Percentiles rank a stretch among this genome's conserved stretches.
Conservation (phyloP, 2,113 vertebrate species). For the Anguilla rostrata region DNA sequence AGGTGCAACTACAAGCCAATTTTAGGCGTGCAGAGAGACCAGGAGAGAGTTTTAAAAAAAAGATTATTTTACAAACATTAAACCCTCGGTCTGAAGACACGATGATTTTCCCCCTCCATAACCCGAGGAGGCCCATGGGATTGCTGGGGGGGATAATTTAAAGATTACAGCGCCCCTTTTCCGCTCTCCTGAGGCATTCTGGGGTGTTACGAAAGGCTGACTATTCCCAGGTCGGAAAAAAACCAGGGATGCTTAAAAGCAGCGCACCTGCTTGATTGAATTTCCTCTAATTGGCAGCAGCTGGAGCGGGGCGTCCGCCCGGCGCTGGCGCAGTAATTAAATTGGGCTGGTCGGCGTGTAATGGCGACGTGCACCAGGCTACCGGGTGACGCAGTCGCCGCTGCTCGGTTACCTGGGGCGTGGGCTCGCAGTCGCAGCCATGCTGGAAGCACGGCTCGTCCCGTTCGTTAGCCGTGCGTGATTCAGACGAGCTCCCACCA, state of each 20-base stretch:
- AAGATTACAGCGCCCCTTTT: background rate
- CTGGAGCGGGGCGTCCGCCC: slow-evolving; percentile 45
- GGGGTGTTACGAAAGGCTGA: background rate
- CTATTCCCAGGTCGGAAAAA: slow-evolving; percentile 26
- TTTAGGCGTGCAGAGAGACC: background rate
- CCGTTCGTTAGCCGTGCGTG: background rate
- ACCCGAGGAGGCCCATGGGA: background rate
- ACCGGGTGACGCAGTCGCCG: background rate
- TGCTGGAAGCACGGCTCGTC: background rate
- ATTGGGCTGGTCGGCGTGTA: slow-evolving; percentile 28
- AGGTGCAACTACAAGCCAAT: background rate
- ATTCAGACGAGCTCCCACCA: background rate
- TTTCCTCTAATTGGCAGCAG: slow-evolving; percentile 49
- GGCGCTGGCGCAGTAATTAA: slow-evolving; percentile 39
- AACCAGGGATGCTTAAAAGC: slow-evolving; percentile 30
- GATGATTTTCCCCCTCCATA: background rate
- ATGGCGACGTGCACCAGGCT: background rate
- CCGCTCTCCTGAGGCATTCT: background rate
- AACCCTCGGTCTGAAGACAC: background rate
- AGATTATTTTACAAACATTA: background rate
- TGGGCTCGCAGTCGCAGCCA: background rate
- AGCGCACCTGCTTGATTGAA: slow-evolving; percentile 53
- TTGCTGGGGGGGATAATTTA: too few relatives aligned
- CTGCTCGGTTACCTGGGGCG: background rate
- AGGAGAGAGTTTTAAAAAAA: background rate